A percentile compares a stretch with the other conserved stretches of the same genome.
These are phyloP conservation scores for Hydropsyche tenuis DNA, from an alignment of 1,140 invertebrate genomes.

Conservation along the genomic window DNA sequence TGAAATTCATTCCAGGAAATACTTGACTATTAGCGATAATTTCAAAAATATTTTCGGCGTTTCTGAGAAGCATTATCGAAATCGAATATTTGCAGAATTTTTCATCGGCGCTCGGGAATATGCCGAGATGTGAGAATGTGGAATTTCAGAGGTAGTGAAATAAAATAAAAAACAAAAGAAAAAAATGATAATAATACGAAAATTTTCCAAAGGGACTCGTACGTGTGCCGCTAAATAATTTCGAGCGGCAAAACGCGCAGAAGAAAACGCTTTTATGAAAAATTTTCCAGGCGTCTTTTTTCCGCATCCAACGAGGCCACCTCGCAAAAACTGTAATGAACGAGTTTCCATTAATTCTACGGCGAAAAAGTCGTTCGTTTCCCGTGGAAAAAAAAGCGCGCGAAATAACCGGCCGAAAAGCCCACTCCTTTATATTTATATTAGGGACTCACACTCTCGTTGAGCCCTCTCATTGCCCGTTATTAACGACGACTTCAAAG, in stretches of 20 bases:
- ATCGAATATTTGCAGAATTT: background rate
- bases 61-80: too few species aligned
- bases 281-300: too few species aligned
- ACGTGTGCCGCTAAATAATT: background rate
- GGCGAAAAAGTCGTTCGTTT: conserved; percentile 3
- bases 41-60: background rate
- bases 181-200: too few species aligned
- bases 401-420: background rate
- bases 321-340: conserved; percentile 14
- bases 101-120: background rate
- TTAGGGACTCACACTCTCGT: conserved; percentile 1
- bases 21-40: too few species aligned
- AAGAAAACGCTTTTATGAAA: too few species aligned
- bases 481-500: background rate
- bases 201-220: background rate
- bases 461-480: background rate
- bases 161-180: too few species aligned
- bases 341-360: conserved; percentile 12
- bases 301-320: background rate
- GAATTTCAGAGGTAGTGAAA: background rate
- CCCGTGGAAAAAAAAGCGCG: background rate
- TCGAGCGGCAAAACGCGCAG: background rate
- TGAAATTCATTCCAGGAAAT: too few species aligned
- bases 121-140: too few species aligned
- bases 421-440: conserved; percentile 16